Conservation (phyloP, 2,888 invertebrate genomes). For the Coenonympha arcania region DNA sequence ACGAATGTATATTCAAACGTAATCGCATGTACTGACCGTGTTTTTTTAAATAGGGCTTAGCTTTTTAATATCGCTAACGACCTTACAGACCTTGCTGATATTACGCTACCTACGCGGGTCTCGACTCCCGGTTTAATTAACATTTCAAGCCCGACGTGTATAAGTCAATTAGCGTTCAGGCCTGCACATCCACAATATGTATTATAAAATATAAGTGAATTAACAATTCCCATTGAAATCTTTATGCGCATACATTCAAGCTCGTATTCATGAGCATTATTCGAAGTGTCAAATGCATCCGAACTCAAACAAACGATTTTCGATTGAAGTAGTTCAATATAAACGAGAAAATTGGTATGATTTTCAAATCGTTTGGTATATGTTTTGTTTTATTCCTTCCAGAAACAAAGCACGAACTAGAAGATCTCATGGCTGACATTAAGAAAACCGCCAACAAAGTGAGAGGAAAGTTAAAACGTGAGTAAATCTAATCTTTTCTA, state of each 20-base stretch:
- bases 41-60: conserved; percentile 10
- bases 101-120: conserved; percentile 15
- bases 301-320: too few relatives aligned
- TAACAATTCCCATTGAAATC: too few relatives aligned
- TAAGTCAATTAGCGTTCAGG: conserved; percentile 2
- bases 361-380: neutral
- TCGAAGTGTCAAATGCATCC: too few relatives aligned
- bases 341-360: too few relatives aligned
- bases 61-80: conserved; percentile 18
- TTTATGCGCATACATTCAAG: too few relatives aligned
- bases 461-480: conserved; percentile 98
- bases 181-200: neutral
- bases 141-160: conserved; percentile 7
- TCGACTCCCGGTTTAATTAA: conserved; percentile 14
- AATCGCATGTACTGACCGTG: conserved; percentile 11
- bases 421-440: conserved; percentile 99
- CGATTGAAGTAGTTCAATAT: too few relatives aligned
- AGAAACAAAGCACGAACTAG: conserved; percentile 99
- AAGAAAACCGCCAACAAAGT: conserved; percentile 99
- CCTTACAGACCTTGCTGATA: conserved; percentile 12
- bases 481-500: conserved; percentile 45
- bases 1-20: conserved; percentile 7
- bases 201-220: neutral
- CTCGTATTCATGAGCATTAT: too few relatives aligned
- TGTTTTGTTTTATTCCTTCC: conserved; percentile 51